Evolutionary conservation across 2,888 invertebrate species (phyloP).

Genomic region (Napeogenes sylphis): DNA sequence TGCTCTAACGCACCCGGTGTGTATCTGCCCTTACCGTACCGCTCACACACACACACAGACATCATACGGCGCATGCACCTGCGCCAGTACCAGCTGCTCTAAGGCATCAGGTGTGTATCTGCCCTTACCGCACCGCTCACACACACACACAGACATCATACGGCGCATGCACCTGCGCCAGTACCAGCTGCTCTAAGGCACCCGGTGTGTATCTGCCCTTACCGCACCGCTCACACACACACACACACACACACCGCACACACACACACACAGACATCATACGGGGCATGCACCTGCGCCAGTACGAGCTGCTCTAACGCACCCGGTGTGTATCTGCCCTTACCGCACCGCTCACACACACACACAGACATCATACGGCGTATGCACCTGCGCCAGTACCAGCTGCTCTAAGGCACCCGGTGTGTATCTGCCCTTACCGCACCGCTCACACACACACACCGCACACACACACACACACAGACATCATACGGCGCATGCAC

Average conservation of each 20-base stretch:
- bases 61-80: slow-evolving; percentile 99
- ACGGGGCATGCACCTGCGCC: too few species aligned
- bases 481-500: too few species aligned
- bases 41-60: slow-evolving; percentile 81
- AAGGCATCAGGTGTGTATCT: slow-evolving; percentile 51
- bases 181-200: slow-evolving; percentile 87
- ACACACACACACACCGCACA: too few species aligned
- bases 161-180: too few species aligned
- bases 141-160: background rate
- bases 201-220: slow-evolving; percentile 16
- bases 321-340: slow-evolving; percentile 15
- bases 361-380: background rate
- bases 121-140: slow-evolving; percentile 2
- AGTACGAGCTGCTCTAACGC: slow-evolving; percentile 87
- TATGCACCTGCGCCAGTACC: too few species aligned
- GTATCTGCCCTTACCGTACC: background rate
- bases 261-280: too few species aligned
- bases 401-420: slow-evolving; percentile 87
- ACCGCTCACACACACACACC: slow-evolving; percentile 4
- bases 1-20: slow-evolving; percentile 84
- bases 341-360: background rate
- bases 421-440: slow-evolving; percentile 10
- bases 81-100: slow-evolving; percentile 99
- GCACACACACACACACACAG: too few species aligned
- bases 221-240: slow-evolving; percentile 4